phyloP scores from a whole-genome alignment of 2,797 vertebrate genomes.

The Nothura maculosa region DNA sequence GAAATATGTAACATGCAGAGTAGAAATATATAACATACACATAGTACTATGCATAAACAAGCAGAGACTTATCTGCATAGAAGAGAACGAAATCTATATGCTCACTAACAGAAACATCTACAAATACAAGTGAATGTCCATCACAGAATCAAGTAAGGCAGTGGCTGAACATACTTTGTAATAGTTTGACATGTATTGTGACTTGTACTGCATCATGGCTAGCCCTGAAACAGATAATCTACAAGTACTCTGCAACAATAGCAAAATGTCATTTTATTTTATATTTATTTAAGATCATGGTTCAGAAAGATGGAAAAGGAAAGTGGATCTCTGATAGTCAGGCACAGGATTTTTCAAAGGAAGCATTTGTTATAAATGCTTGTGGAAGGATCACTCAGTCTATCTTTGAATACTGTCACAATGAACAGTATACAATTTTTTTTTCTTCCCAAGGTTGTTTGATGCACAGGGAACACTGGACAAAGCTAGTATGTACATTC shows the following conservation, averaged over 20 bases:
- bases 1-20: background rate
- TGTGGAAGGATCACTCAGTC: background rate
- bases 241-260: background rate
- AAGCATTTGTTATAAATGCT: background rate
- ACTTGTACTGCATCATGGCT: background rate
- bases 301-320: background rate
- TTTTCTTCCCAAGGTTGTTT: background rate
- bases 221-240: background rate
- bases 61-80: background rate
- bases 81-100: background rate
- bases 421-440: accelerated
- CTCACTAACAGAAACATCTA: background rate
- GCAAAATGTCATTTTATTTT: background rate
- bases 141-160: background rate
- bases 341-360: background rate
- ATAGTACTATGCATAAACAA: background rate
- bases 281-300: background rate
- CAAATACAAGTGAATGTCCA: background rate
- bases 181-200: background rate
- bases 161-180: background rate
- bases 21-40: background rate
- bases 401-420: background rate
- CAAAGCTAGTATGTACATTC: background rate
- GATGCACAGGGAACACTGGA: background rate
- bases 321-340: background rate